A percentile compares a stretch with the other conserved stretches of the same genome.
phyloP scores from a whole-genome alignment of 1,140 invertebrate species.

The Meloidogyne chitwoodi region DNA sequence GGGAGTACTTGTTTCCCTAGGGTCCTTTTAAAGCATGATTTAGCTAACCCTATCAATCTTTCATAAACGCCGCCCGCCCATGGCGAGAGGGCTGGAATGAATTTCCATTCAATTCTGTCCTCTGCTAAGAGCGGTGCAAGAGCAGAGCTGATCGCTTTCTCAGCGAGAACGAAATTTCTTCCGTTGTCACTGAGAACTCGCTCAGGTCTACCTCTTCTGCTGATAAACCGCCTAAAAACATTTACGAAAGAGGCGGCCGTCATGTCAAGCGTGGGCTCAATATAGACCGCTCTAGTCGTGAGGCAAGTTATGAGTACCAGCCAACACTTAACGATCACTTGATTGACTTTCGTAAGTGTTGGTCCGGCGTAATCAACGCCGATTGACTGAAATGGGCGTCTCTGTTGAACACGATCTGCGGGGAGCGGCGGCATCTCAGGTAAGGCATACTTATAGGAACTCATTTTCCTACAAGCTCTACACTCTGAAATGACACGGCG shows the following conservation, averaged over 20 bases:
- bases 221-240: constrained; percentile 13
- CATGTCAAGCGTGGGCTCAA: constrained; percentile 8
- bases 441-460: constrained; percentile 1
- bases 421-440: constrained; percentile 16
- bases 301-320: constrained; percentile 16
- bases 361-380: constrained; percentile 15
- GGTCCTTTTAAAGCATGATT: constrained; percentile 53
- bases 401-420: background rate
- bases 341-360: background rate
- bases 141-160: background rate
- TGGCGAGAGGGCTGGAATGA: constrained; percentile 57
- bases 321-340: too few species aligned
- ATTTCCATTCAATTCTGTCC: constrained; percentile 52
- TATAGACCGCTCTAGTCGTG: constrained; percentile 24
- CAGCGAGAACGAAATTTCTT: constrained; percentile 11
- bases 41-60: constrained; percentile 54
- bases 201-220: constrained; percentile 11
- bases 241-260: too few species aligned
- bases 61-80: constrained; percentile 63
- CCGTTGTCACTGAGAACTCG: constrained; percentile 19
- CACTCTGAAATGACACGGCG: background rate
- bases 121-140: constrained; percentile 2
- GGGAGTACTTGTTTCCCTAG: constrained; percentile 33
- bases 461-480: background rate
- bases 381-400: constrained; percentile 3